phyloP scores from a whole-genome alignment of 2,888 invertebrate genomes.

The Encarsia formosa region DNA sequence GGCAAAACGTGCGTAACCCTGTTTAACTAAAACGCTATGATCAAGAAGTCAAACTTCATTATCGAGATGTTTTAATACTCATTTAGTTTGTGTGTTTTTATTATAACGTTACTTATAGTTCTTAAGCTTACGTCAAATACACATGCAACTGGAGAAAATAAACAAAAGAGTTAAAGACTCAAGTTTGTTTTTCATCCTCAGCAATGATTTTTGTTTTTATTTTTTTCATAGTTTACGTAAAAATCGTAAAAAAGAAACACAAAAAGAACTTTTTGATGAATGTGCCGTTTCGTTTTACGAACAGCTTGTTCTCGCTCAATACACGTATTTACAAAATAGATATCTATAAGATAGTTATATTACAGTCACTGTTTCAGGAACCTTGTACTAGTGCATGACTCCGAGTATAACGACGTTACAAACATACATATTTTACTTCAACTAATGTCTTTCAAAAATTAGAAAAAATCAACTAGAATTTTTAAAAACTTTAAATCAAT shows the following conservation, averaged over 20 bases:
- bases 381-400: constrained; percentile 31
- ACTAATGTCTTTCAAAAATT: no score
- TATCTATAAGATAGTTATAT: constrained; percentile 18
- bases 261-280: constrained; percentile 10
- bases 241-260: constrained; percentile 10
- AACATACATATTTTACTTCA: no score
- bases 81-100: no score
- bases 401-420: constrained; percentile 23
- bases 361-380: constrained; percentile 30
- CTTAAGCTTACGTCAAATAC: no score
- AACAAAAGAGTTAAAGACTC: constrained; percentile 7
- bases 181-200: constrained; percentile 8
- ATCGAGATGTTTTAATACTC: no score
- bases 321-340: constrained; percentile 21
- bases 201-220: not conserved
- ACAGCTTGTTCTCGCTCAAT: constrained; percentile 13
- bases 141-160: constrained; percentile 8
- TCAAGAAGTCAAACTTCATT: no score
- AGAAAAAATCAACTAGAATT: no score
- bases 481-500: no score
- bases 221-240: constrained; percentile 2
- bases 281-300: constrained; percentile 19
- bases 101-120: no score
- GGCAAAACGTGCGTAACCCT: no score
- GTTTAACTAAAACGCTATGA: no score